Evolutionary conservation across 2,113 vertebrate genomes (phyloP).

Genomic region (Epinephelus cyanopodus): DNA sequence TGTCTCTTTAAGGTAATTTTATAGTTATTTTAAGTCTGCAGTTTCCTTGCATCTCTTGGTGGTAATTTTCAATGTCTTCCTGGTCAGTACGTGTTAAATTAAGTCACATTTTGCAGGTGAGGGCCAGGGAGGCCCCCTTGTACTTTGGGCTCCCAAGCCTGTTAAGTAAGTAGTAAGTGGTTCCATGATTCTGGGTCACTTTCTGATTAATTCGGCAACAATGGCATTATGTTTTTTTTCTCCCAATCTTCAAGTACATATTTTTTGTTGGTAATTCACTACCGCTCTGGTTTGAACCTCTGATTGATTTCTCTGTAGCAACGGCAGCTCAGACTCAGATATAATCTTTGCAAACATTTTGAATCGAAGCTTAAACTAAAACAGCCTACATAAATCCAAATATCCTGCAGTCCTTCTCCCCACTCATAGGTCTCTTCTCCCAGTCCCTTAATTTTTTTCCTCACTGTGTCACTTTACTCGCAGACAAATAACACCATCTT

Average conservation of each 20-base stretch:
- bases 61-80: too few species aligned
- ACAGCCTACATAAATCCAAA: neutral
- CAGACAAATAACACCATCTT: slow-evolving; percentile 15
- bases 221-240: neutral
- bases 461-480: slow-evolving; percentile 4
- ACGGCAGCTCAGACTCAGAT: neutral
- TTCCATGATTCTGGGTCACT: too few species aligned
- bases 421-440: neutral
- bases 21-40: too few species aligned
- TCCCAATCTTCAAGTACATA: neutral
- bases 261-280: neutral
- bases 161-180: too few species aligned
- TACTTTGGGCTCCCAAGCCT: too few species aligned
- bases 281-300: neutral
- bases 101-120: too few species aligned
- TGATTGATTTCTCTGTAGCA: too few species aligned
- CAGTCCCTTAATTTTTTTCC: neutral
- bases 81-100: too few species aligned
- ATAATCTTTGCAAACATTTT: neutral
- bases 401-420: neutral
- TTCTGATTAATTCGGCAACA: too few species aligned
- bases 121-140: too few species aligned
- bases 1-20: too few species aligned
- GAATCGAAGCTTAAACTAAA: neutral
- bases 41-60: too few species aligned